Evolutionary conservation across 2,888 invertebrate species (phyloP), one percentile per base, ranked within the genome.

Genomic region (Leucoptera coffeella): DNA sequence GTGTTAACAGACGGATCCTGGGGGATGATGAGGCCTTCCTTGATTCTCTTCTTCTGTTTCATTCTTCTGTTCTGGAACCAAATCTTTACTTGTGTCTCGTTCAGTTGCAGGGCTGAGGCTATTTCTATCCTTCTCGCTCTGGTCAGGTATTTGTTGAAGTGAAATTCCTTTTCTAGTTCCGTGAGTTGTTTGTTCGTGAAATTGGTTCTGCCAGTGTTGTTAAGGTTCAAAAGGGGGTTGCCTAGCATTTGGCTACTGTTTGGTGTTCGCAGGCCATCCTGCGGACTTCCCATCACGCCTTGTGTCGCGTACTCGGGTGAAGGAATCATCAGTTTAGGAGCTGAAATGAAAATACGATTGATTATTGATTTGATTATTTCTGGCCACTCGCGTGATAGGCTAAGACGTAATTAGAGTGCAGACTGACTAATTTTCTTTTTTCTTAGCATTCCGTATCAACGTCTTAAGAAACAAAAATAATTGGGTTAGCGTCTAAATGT

Each of bases 171-270:
- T 58, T 99, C 99, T 38, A 99, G 76, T 61, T 99, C 99, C 2
- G 97, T 99, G 35, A 99, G 80, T 58, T 99, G 99, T 62, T 97
- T 97, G 65, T 97, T 99, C 38, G 96, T 96, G 74, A 99, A 99
- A 72, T 99, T 99, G 20, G 99, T 99, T 28, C 99, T 77, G 17
- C 95, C 95, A 9, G 91, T 89, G 67, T 85, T 86, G 69, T 88
- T 89, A 37, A 65, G 51, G 49, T 62, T 65, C 28, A 69, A 60
- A 30, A 72, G 56, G 0, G 69, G 67, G 46, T 61, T 69, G 37
- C 53, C 49, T 4, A 73, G 46, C 47, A 73, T 52, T 38, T 69
- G 56, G 26, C 61, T 58, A 37, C 73, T 60, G 11, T 65, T 67
- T 3, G 64, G 67, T 3, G 75, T 73, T 12, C 74, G 69, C 29